phyloP scores from a whole-genome alignment of 1,140 invertebrate species.

The Drosophila virilis region DNA sequence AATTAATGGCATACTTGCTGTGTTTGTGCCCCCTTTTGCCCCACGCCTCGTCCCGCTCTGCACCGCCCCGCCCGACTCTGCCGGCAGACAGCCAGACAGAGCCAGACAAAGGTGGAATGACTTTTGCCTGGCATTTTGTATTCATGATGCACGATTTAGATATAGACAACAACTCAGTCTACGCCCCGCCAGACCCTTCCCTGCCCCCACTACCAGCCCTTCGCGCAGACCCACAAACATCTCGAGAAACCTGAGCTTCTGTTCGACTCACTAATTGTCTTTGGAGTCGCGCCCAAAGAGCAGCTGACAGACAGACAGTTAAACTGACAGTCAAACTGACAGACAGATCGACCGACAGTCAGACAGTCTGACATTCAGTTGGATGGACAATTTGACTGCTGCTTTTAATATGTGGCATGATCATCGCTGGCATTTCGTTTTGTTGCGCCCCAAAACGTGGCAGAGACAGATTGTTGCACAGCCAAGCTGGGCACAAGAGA shows the following conservation, averaged over 20 bases:
- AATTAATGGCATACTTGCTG: slow-evolving; percentile 63
- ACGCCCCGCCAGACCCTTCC: too few species aligned
- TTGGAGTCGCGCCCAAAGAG: slow-evolving; percentile 17
- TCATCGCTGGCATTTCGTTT: slow-evolving; percentile 34
- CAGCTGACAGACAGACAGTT: slow-evolving; percentile 9
- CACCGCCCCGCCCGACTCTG: not conserved
- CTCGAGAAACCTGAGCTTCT: slow-evolving; percentile 10
- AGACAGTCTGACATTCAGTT: not conserved
- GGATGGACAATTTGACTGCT: slow-evolving; percentile 23
- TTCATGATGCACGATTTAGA: slow-evolving; percentile 41
- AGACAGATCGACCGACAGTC: slow-evolving; percentile 5
- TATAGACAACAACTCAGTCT: slow-evolving; percentile 23
- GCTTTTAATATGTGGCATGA: slow-evolving; percentile 54
- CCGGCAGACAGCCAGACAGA: slow-evolving; percentile 17
- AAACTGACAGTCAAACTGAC: not conserved
- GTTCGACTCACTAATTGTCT: slow-evolving; percentile 48
- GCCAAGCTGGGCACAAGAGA: slow-evolving; percentile 16
- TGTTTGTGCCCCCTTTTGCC: not conserved
- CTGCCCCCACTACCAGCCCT: too few species aligned
- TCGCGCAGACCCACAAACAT: too few species aligned
- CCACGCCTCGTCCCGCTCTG: not conserved
- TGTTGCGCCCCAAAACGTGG: slow-evolving; percentile 66
- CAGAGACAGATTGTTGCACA: slow-evolving; percentile 69
- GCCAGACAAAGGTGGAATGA: slow-evolving; percentile 48
- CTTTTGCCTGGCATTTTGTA: slow-evolving; percentile 34